Base-by-base conservation (phyloP, 1,140 invertebrate genomes). In the Sitodiplosis mosellana region DNA sequence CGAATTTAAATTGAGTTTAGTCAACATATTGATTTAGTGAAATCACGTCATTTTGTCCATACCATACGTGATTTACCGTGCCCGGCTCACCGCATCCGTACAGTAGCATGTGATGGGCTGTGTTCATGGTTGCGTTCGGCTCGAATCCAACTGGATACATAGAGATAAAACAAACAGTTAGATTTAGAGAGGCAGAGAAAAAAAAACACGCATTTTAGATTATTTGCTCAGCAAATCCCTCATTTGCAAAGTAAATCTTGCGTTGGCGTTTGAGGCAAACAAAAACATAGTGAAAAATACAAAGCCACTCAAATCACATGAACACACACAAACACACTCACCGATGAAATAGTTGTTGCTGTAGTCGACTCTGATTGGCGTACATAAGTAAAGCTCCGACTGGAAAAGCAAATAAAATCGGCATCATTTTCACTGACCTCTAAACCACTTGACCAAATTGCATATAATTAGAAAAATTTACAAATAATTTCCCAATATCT, bases 91-190 rank as follows among this genome's bases (percentile, higher is more conserved):
- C 71, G 56, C 95, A 99, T 11, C 93, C 94, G 66, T 94, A 98
- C 1, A 99, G 65, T 49, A 98, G 69, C 76, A 98, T 96, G 63
- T 99, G 95, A 70, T 99, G 95, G 10, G 88, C 87, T 2, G 80
- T 84, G 54, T 82, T 67, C 78, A 84, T 89, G 2, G 83, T 82
- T 1, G 90, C 89, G 64, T 94, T 90, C 5, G 95, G 92, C 62
- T 88, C 75, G 67, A 94, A 98, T 49, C 83, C 88, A 57, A 89
- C 87, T 90, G 60, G 52, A 76, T 75, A 47, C 15, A 12, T 14
- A 14, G 4, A 18, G 4, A 46, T 10, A 44, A 46, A 15, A 17
- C n/a, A n/a, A n/a, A n/a, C n/a, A n/a, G n/a, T 47, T 33, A n/a
- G n/a, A n/a, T n/a, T n/a, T n/a, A n/a, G n/a, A n/a, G n/a, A n/a